Base-by-base conservation (phyloP, 2,797 vertebrate species). In the Eleutherodactylus coqui region DNA sequence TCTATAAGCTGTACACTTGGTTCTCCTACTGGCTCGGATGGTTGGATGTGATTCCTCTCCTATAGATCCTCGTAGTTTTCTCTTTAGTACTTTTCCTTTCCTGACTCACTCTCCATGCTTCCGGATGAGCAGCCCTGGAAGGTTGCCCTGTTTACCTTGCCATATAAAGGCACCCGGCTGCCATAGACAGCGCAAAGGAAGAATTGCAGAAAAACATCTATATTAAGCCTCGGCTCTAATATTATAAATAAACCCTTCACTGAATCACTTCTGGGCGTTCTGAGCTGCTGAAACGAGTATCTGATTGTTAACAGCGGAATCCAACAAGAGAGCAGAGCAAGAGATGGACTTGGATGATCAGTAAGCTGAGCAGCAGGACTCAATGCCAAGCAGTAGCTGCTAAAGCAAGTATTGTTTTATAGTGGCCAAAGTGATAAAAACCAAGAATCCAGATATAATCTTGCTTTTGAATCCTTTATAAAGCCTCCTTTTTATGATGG, bases 101-200 rank as follows among this genome's bases (percentile, higher is more conserved):
- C 36, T 72, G 64, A n/a, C 32, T 72, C 69, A n/a, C 69, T 43
- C 69, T 43, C 36, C 69, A n/a, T 9, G 69, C 69, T 24, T 27
- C 69, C 67, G 67, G 73, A 19, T 49, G 43, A 49, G 45, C 58
- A 19, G 55, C n/a, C 4, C 24, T 43, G 49, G 78, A 80, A 32
- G 29, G 19, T 29, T 80, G 27, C 78, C 60, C 60, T 27, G 49
- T 21, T 43, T 27, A 51, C 38, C 62, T 43, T 79, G 60, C 62
- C 83, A 79, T 85, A 85, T 79, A 78, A 70, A 78, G 75, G 32
- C 45, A 70, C 36, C n/a, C 21, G 83, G 83, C 69, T 79, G 51
- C 75, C 83, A 85, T 72, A 76, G 69, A 24, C n/a, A 62, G 43
- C 67, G 55, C n/a, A 43, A n/a, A 24, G 21, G 78, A 38, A 73